phyloP scores from a whole-genome alignment of 1,140 invertebrate species.

The Trichonephila clavata region DNA sequence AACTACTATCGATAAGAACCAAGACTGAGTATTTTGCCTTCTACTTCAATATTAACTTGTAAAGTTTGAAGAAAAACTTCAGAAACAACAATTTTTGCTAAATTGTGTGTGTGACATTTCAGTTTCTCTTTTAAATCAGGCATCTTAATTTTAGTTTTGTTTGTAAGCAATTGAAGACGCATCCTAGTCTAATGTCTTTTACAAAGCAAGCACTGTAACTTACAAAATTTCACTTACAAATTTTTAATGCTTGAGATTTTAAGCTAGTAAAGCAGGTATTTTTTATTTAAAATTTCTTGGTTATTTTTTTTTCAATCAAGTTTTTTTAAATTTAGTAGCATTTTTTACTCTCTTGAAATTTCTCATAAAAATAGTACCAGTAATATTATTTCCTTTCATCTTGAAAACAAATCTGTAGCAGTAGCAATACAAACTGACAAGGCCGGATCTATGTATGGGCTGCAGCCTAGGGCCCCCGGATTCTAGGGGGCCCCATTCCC shows the following conservation, averaged over 20 bases:
- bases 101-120: not conserved
- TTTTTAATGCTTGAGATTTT: no score
- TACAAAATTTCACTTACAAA: not conserved
- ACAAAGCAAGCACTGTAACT: not conserved
- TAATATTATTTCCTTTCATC: no score
- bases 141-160: not conserved
- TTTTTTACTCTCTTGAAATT: no score
- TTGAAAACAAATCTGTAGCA: not conserved
- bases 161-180: not conserved
- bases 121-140: not conserved
- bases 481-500: no score
- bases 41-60: not conserved
- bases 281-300: no score
- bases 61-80: not conserved
- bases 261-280: no score
- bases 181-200: not conserved
- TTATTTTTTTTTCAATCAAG: no score
- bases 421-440: not conserved
- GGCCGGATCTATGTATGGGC: no score
- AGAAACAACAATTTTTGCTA: not conserved
- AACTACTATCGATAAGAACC: not conserved
- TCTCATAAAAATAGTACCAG: no score
- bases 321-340: no score
- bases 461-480: no score
- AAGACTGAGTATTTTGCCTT: not conserved